Evolutionary conservation across 2,113 vertebrate species (phyloP).

Genomic region (Planiliza haematocheilus): DNA sequence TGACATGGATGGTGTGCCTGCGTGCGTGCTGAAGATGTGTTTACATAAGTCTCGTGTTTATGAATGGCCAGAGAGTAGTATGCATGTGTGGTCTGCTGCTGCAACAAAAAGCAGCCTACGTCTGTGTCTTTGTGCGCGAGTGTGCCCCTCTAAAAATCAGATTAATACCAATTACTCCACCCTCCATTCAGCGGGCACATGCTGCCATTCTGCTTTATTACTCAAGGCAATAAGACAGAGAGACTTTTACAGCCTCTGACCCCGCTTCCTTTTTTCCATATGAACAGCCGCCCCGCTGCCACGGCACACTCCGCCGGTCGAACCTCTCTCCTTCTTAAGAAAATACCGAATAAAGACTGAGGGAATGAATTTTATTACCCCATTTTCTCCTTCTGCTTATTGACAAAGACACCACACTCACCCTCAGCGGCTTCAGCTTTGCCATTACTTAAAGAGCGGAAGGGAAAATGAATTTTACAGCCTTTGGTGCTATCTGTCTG

Average conservation of each 20-base stretch:
- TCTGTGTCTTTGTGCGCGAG: conserved; percentile 27
- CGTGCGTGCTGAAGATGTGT: conserved; percentile 53
- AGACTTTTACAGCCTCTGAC: conserved; percentile 73
- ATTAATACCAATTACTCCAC: conserved; percentile 77
- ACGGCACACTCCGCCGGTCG: conserved; percentile 58
- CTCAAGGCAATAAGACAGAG: conserved; percentile 51
- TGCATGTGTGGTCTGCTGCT: conserved; percentile 60
- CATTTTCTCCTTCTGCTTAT: conserved; percentile 64
- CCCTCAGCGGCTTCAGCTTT: conserved; percentile 40
- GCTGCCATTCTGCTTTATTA: conserved; percentile 61
- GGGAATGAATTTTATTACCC: conserved; percentile 74
- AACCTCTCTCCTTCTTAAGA: conserved; percentile 47
- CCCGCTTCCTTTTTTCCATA: conserved; percentile 68
- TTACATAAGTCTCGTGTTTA: conserved; percentile 64
- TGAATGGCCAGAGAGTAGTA: conserved; percentile 57
- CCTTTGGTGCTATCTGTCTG: conserved; percentile 63
- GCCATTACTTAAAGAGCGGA: conserved; percentile 75
- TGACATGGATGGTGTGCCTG: conserved; percentile 39
- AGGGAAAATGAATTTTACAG: conserved; percentile 63
- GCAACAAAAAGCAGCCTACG: background rate
- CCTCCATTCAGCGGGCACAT: conserved; percentile 76
- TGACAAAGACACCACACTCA: conserved; percentile 52
- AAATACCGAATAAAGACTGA: conserved; percentile 49
- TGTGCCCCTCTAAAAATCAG: conserved; percentile 54
- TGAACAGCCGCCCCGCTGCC: conserved; percentile 64